A percentile compares a stretch with the other conserved stretches of the same genome.
Conservation (phyloP, 2,888 invertebrate species). For the Cryptops parisi region DNA sequence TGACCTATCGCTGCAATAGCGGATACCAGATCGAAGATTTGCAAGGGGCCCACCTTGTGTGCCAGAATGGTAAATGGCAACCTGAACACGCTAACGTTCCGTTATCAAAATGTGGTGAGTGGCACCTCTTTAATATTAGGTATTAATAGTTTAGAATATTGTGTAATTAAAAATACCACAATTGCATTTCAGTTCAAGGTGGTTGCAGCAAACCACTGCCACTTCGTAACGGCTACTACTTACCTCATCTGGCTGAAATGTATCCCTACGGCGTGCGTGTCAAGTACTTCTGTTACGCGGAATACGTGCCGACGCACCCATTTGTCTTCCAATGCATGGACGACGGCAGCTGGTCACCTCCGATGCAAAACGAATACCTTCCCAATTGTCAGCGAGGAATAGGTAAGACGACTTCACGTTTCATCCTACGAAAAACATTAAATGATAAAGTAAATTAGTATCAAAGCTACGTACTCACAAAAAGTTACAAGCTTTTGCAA, state of each 20-base stretch:
- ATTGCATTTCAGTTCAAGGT: constrained; percentile 8
- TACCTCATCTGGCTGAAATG: not conserved
- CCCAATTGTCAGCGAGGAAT: not conserved
- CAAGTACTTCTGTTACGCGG: constrained; percentile 5
- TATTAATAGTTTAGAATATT: not conserved
- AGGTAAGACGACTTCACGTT: constrained; percentile 2
- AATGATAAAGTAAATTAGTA: not conserved
- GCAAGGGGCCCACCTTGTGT: constrained; percentile 5
- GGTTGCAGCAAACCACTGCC: constrained; percentile 9
- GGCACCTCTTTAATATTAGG: not conserved
- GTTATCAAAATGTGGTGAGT: constrained; percentile 10
- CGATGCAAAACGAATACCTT: constrained; percentile 1
- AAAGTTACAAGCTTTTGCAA: not conserved
- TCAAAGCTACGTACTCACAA: not conserved
- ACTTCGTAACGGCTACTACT: constrained; percentile 2
- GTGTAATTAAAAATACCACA: too few relatives aligned
- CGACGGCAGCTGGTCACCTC: constrained; percentile 4
- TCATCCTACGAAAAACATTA: too few relatives aligned
- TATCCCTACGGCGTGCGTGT: not conserved
- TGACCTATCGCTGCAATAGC: constrained; percentile 4
- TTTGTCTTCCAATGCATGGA: constrained; percentile 1
- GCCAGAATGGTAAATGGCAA: constrained; percentile 10
- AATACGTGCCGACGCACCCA: not conserved
- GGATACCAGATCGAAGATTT: constrained; percentile 11
- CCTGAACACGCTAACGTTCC: constrained; percentile 2